A percentile compares a stretch with the other conserved stretches of the same genome.
Conservation (phyloP, 2,113 vertebrate species). For the Myrmophylax atrothorax region DNA sequence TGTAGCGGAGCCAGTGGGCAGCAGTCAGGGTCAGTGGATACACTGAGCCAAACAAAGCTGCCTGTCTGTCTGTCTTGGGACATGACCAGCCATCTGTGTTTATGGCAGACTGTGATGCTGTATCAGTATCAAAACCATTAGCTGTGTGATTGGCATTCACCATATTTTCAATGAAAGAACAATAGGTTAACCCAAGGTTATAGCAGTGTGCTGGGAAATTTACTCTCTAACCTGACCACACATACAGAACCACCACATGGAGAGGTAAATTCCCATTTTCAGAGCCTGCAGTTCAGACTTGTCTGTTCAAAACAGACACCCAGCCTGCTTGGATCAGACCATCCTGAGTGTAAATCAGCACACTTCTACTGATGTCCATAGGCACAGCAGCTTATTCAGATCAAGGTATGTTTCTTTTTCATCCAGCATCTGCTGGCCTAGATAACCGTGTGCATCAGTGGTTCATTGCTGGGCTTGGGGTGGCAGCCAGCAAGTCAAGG, state of each 20-base stretch:
- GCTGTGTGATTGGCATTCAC: neutral
- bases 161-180: neutral
- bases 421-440: neutral
- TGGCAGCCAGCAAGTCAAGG: conserved; percentile 3
- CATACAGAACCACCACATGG: fast-evolving
- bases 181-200: neutral
- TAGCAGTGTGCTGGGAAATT: neutral
- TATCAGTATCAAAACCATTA: neutral
- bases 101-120: neutral
- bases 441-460: neutral
- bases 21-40: neutral
- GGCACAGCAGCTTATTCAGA: neutral
- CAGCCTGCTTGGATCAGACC: neutral
- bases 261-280: neutral
- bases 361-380: neutral
- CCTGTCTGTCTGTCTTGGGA: neutral
- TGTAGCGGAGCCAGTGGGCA: neutral
- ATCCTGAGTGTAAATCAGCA: neutral
- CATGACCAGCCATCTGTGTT: fast-evolving
- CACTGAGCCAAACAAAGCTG: neutral
- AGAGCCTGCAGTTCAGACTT: neutral
- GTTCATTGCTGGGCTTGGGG: neutral
- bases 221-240: neutral
- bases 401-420: neutral
- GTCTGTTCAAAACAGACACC: neutral